These are phyloP conservation scores for Mya arenaria DNA, from an alignment of 1,140 invertebrate species.

Conservation along the genomic window DNA sequence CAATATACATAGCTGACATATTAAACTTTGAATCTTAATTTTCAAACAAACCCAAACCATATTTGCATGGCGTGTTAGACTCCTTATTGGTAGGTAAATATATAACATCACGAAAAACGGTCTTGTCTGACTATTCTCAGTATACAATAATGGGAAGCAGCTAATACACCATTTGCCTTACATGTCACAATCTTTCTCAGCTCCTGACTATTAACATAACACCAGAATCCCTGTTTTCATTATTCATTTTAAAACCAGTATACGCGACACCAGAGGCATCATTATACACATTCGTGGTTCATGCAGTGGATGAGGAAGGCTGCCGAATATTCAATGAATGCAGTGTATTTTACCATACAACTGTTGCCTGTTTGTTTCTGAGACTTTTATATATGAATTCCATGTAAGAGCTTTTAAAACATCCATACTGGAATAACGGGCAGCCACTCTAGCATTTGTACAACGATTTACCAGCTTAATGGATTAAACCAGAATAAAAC, in stretches of 20 bases:
- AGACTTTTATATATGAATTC: slow-evolving; percentile 10
- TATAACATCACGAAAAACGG: slow-evolving; percentile 3
- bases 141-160: slow-evolving; percentile 8
- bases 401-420: no score
- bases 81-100: slow-evolving; percentile 29
- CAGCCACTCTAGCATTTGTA: no score
- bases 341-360: neutral
- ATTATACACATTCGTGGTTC: neutral
- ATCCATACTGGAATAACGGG: no score
- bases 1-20: no score
- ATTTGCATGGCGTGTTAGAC: slow-evolving; percentile 28
- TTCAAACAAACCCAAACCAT: slow-evolving; percentile 19
- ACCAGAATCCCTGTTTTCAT: neutral
- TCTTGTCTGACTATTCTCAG: neutral
- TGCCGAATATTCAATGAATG: neutral
- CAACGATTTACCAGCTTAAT: no score
- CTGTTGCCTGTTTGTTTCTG: neutral
- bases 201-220: neutral
- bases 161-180: neutral
- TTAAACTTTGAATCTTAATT: slow-evolving; percentile 29
- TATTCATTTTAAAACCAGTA: slow-evolving; percentile 19
- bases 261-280: neutral
- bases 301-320: neutral
- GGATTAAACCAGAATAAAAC: no score
- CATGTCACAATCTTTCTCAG: slow-evolving; percentile 24